Evolutionary conservation across 2,888 invertebrate genomes (phyloP).

Genomic region (Melipona beecheii): DNA sequence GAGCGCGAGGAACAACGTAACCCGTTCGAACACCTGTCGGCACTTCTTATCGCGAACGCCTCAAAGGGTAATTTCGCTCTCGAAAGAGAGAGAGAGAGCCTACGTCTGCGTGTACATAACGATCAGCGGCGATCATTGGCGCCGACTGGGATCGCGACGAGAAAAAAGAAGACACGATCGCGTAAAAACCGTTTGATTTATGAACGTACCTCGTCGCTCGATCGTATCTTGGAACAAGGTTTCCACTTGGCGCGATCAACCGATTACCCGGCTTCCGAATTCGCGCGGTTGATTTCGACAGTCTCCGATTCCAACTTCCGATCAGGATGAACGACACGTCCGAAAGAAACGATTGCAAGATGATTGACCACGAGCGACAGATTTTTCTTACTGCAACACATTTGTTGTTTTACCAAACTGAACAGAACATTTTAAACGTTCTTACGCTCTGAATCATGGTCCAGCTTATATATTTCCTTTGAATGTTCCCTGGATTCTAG

Average conservation of each 20-base stretch:
- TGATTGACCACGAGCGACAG: too few relatives aligned
- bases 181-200: slow-evolving; percentile 50
- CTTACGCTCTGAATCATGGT: too few relatives aligned
- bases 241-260: slow-evolving; percentile 49
- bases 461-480: too few relatives aligned
- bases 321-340: slow-evolving; percentile 43
- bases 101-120: slow-evolving; percentile 2
- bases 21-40: neutral
- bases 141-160: neutral
- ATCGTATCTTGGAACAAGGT: slow-evolving; percentile 29
- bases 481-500: too few relatives aligned
- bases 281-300: neutral
- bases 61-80: slow-evolving; percentile 6
- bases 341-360: too few relatives aligned
- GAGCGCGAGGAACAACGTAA: neutral
- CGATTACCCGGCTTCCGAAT: slow-evolving; percentile 30
- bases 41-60: slow-evolving; percentile 4
- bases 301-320: slow-evolving; percentile 19
- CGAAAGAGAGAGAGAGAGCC: neutral
- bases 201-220: neutral
- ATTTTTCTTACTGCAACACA: too few relatives aligned
- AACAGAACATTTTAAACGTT: too few relatives aligned
- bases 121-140: slow-evolving; percentile 24
- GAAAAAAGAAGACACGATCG: neutral
- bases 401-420: too few relatives aligned